Base-by-base conservation (phyloP, 2,113 vertebrate genomes). In the Hippopotamus amphibius region DNA sequence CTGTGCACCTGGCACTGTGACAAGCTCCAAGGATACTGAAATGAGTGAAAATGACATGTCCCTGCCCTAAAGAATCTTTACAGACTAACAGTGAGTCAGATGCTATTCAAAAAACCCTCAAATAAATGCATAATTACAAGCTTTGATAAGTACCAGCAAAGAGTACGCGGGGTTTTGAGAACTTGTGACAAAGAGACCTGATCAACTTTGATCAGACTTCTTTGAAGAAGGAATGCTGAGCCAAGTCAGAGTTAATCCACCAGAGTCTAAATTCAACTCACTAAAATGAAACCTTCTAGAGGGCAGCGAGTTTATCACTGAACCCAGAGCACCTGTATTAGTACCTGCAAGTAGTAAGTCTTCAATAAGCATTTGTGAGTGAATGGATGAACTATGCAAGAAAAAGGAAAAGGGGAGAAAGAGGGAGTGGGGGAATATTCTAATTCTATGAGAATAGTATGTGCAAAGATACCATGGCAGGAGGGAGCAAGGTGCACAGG, bases 31-130 rank as follows among this genome's bases (percentile, higher is more conserved):
- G 55, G 53, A 48, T 26, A 33, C 41, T 83, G 22, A 55, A 30
- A 74, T 53, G 87, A 71, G 17, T n/a, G 76, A 93, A 95, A 93
- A 46, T n/a, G 37, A 55, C 41, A 33, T 11, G 30, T 72, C 57
- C 59, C 11, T 92, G 65, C 33, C 43, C n/a, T 28, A n/a, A 46
- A 33, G 11, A 53, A 93, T 37, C 16, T 37, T 71, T 50, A 68
- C 21, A 71, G 50, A 86, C 66, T 69, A 22, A 57, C 7, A 6
- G 48, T 68, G 71, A 94, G 50, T 37, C 79, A 59, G n/a, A 7
- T 11, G 0, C 33, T 59, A 84, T 48, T 88, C 69, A 80, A 43
- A 80, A 80, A 80, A 22, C 26, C 55, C 6, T 68, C 83, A 88
- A 61, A 66, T 26, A 61, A 53, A 83, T 74, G 30, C 48, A 11